Evolutionary conservation across 2,888 invertebrate genomes (phyloP).

Genomic region (Unio pictorum): DNA sequence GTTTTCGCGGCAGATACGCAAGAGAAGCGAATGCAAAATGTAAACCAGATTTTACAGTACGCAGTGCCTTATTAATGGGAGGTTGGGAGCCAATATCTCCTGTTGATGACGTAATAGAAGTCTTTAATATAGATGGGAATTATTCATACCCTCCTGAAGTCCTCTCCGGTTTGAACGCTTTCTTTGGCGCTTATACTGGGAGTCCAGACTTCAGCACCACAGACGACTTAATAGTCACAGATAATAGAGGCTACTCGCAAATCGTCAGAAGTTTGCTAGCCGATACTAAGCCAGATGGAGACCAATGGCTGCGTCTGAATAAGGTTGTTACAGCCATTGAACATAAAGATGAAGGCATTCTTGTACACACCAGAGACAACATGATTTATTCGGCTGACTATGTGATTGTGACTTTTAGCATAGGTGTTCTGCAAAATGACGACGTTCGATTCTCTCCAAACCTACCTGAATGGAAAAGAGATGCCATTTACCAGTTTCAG

Average conservation of each 20-base stretch:
- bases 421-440: background rate
- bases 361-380: background rate
- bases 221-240: background rate
- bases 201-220: too few species aligned
- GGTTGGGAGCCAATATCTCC: conserved; percentile 12
- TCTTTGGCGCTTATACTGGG: background rate
- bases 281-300: background rate
- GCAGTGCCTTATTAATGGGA: conserved; percentile 8
- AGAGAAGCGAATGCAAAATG: background rate
- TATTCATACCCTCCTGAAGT: background rate
- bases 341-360: background rate
- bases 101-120: conserved; percentile 18
- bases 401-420: conserved; percentile 3
- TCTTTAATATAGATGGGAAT: conserved; percentile 7
- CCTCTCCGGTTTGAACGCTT: background rate
- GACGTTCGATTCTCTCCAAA: background rate
- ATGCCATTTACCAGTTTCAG: conserved; percentile 3
- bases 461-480: conserved; percentile 5
- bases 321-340: background rate
- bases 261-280: background rate
- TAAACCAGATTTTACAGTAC: conserved; percentile 9
- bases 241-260: background rate
- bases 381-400: background rate
- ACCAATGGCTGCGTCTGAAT: background rate
- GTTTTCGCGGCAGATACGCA: background rate